Percentiles rank a stretch among this genome's conserved stretches.
phyloP scores from a whole-genome alignment of 2,797 vertebrate genomes.

The Podarcis siculus region DNA sequence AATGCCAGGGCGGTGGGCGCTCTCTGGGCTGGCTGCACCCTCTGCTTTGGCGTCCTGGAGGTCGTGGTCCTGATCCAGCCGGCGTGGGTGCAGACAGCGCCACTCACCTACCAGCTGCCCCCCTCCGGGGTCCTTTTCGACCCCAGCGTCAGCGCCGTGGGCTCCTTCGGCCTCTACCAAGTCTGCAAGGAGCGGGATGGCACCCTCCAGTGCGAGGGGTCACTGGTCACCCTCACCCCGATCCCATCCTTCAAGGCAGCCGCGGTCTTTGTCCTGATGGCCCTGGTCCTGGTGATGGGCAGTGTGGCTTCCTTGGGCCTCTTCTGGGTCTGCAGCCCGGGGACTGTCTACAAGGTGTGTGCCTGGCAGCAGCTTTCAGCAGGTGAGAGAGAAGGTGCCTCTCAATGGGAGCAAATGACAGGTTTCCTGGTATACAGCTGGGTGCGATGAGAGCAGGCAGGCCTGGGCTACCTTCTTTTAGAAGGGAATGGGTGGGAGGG shows the following conservation, averaged over 20 bases:
- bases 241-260: constrained; percentile 85
- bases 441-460: background rate
- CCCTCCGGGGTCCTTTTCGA: constrained; percentile 11
- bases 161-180: constrained; percentile 85
- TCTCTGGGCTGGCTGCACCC: constrained; percentile 84
- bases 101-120: constrained; percentile 46
- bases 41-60: constrained; percentile 85
- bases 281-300: constrained; percentile 83
- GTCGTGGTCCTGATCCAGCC: constrained; percentile 87
- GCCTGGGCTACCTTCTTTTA: background rate
- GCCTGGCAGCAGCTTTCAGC: constrained; percentile 87
- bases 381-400: constrained; percentile 64
- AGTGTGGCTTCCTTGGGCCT: constrained; percentile 82
- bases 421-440: background rate
- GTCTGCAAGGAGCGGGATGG: constrained; percentile 83
- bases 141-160: constrained; percentile 61
- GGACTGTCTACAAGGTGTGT: constrained; percentile 86
- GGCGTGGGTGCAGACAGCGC: constrained; percentile 80
- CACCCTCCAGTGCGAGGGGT: constrained; percentile 79
- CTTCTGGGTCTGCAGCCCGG: constrained; percentile 84
- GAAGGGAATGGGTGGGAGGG: background rate
- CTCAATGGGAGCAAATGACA: background rate
- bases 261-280: constrained; percentile 83
- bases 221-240: constrained; percentile 79
- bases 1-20: constrained; percentile 84